Evolutionary conservation across 2,888 invertebrate genomes (phyloP).

Genomic region (Hypercompe scribonia): DNA sequence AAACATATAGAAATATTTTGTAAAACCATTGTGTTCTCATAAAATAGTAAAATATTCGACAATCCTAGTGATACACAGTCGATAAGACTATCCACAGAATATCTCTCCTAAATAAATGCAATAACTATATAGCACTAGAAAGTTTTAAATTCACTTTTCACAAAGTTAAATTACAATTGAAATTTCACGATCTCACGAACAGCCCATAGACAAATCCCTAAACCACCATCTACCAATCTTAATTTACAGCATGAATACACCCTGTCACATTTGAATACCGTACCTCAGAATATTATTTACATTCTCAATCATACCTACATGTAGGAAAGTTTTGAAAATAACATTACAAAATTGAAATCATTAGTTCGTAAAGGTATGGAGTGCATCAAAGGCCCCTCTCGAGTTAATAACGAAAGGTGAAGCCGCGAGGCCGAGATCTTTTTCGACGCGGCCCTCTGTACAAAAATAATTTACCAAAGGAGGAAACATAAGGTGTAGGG

Average conservation of each 20-base stretch:
- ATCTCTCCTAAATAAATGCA: not conserved
- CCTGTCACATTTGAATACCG: slow-evolving; percentile 34
- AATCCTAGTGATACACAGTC: not conserved
- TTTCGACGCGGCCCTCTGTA: slow-evolving; percentile 71
- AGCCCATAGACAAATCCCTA: not conserved
- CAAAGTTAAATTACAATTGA: not conserved
- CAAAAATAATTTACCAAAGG: slow-evolving; percentile 70
- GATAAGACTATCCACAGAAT: not conserved
- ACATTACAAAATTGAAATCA: slow-evolving; percentile 75
- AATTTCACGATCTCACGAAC: too few relatives aligned
- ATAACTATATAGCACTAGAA: not conserved
- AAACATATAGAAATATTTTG: not conserved
- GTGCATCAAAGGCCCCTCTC: slow-evolving; percentile 77
- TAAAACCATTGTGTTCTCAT: not conserved
- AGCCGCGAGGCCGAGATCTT: slow-evolving; percentile 66
- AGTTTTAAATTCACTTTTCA: not conserved
- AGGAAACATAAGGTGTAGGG: slow-evolving; percentile 51
- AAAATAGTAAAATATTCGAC: not conserved
- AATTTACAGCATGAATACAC: slow-evolving; percentile 38
- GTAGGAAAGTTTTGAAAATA: slow-evolving; percentile 60
- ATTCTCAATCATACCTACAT: slow-evolving; percentile 56
- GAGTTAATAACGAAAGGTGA: slow-evolving; percentile 84
- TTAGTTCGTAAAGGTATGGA: slow-evolving; percentile 73
- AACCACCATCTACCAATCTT: slow-evolving; percentile 28
- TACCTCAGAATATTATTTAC: slow-evolving; percentile 53